Conservation (phyloP, 2,113 vertebrate species). For the Tyto alba region DNA sequence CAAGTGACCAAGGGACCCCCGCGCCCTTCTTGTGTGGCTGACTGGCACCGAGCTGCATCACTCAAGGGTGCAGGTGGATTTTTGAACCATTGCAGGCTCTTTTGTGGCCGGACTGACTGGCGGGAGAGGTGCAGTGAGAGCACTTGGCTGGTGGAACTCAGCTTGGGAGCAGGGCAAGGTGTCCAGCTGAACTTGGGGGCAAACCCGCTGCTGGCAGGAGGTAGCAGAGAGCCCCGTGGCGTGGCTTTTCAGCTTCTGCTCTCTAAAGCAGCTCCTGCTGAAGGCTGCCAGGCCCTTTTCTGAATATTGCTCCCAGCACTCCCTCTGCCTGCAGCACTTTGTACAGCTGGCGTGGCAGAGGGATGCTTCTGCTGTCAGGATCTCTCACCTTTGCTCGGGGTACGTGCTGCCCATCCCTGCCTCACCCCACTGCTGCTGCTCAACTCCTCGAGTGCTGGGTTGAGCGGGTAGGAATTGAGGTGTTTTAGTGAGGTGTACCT, state of each 20-base stretch:
- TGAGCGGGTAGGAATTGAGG: background rate
- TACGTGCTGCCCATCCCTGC: accelerated
- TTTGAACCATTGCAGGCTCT: accelerated
- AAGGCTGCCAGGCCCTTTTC: background rate
- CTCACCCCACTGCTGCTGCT: accelerated
- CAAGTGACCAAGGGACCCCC: too few relatives aligned
- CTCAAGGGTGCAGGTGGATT: background rate
- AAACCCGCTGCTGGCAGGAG: background rate
- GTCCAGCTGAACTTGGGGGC: background rate
- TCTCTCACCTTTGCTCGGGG: background rate
- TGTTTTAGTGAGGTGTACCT: background rate
- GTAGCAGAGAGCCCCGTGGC: background rate
- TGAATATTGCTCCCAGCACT: background rate
- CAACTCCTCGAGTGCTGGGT: background rate
- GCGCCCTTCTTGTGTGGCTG: too few relatives aligned
- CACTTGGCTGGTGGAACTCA: accelerated
- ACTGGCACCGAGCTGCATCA: background rate
- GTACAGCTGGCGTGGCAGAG: background rate
- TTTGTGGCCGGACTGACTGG: too few relatives aligned
- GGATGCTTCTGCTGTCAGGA: background rate
- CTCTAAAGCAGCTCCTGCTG: background rate
- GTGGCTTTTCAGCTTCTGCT: background rate
- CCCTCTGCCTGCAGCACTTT: background rate
- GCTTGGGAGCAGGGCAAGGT: background rate
- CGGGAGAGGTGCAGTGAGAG: background rate